A percentile compares a stretch with the other conserved stretches of the same genome.
Conservation (phyloP, 1,140 invertebrate species). For the Rhopalosiphum padi region DNA sequence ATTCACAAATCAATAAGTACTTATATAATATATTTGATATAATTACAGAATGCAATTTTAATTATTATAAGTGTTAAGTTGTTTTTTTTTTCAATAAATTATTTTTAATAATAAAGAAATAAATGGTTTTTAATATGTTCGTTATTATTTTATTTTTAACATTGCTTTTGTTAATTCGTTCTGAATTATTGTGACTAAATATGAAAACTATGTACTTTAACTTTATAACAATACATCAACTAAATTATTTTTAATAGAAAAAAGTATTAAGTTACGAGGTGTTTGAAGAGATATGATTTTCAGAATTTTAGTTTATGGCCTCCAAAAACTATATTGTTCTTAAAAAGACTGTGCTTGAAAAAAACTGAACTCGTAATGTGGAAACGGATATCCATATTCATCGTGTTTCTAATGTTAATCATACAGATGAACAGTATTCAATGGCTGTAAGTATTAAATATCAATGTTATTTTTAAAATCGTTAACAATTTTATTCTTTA, state of each 20-base stretch:
- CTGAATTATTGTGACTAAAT: not conserved
- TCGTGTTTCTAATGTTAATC: not conserved
- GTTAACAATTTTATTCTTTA: not conserved
- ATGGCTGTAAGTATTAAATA: slow-evolving; percentile 44
- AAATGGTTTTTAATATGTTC: not conserved
- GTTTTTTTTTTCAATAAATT: not conserved
- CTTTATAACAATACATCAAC: not conserved
- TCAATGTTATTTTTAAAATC: not conserved
- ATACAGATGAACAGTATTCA: slow-evolving; percentile 17
- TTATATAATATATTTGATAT: not conserved
- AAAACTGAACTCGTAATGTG: slow-evolving; percentile 32
- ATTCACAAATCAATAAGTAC: not conserved
- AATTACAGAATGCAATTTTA: not conserved
- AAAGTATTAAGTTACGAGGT: not conserved
- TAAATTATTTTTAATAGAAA: not conserved
- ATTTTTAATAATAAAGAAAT: not conserved
- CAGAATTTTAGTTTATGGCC: not conserved
- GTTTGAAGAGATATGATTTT: slow-evolving; percentile 8
- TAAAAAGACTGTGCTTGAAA: slow-evolving; percentile 3
- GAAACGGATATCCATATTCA: slow-evolving; percentile 14
- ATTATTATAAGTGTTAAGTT: slow-evolving; percentile 1
- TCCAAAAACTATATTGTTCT: not conserved
- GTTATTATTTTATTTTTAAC: not conserved
- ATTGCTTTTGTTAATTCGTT: not conserved
- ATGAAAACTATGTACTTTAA: not conserved